Percentiles rank a stretch among this genome's conserved stretches.
Evolutionary conservation across 2,888 invertebrate species (phyloP).

Genomic region (Thera britannica): DNA sequence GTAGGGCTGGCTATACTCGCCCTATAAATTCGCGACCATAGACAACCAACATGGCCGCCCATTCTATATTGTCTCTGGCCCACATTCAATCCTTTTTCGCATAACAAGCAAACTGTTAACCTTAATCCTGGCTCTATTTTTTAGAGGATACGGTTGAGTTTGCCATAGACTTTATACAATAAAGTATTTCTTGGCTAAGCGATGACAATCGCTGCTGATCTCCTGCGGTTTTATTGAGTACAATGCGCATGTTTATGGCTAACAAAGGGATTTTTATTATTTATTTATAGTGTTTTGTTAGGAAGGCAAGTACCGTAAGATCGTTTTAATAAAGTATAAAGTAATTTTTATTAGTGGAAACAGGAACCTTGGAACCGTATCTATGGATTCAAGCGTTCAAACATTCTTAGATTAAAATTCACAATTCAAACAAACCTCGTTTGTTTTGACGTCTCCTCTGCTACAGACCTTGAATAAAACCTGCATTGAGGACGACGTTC

Average conservation of each 20-base stretch:
- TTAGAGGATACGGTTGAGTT: slow-evolving; percentile 39
- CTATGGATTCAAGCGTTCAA: not conserved
- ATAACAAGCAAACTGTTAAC: slow-evolving; percentile 31
- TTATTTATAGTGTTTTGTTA: slow-evolving; percentile 38
- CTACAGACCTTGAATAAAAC: slow-evolving; percentile 49
- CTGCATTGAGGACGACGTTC: slow-evolving; percentile 65
- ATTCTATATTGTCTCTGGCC: slow-evolving; percentile 75
- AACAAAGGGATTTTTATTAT: slow-evolving; percentile 45
- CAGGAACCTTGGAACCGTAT: too few relatives aligned
- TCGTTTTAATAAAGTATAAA: slow-evolving; percentile 12
- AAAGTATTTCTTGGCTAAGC: slow-evolving; percentile 52
- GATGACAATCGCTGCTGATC: slow-evolving; percentile 67
- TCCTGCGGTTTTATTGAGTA: slow-evolving; percentile 66
- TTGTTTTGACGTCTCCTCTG: slow-evolving; percentile 54
- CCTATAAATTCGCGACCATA: slow-evolving; percentile 73
- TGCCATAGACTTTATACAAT: slow-evolving; percentile 37
- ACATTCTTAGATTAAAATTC: not conserved
- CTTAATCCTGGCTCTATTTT: slow-evolving; percentile 31
- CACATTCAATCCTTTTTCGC: slow-evolving; percentile 59
- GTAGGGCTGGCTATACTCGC: slow-evolving; percentile 35
- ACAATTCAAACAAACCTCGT: slow-evolving; percentile 55
- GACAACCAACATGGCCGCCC: slow-evolving; percentile 76
- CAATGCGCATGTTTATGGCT: slow-evolving; percentile 52
- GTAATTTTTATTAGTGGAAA: not conserved
- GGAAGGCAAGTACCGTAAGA: slow-evolving; percentile 12